Percentiles rank a stretch among this genome's conserved stretches.
Evolutionary conservation across 64 coral and sea anemone species (phyloP).

Genomic region (Pocillopora damicornis): DNA sequence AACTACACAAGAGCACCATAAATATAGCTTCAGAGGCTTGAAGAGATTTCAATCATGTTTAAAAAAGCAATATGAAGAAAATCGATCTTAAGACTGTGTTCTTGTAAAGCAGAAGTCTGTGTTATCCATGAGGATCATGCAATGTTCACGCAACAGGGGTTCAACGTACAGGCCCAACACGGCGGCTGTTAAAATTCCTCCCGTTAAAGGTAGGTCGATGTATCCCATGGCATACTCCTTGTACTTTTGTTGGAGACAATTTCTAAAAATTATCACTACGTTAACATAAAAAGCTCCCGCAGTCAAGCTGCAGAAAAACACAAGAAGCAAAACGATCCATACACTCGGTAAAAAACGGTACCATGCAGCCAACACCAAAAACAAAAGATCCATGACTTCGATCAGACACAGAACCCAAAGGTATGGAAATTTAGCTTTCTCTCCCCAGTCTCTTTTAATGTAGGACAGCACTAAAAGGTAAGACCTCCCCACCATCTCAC

Average conservation of each 20-base stretch:
- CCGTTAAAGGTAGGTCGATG: constrained; percentile 25
- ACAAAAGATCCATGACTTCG: constrained; percentile 37
- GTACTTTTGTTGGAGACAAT: constrained; percentile 40
- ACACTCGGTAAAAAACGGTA: constrained; percentile 57
- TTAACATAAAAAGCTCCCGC: constrained; percentile 50
- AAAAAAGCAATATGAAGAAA: neutral
- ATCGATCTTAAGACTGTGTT: neutral
- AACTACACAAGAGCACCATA: no score
- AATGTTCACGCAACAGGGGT: constrained; percentile 59
- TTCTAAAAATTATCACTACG: constrained; percentile 43
- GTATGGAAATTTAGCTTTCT: constrained; percentile 31
- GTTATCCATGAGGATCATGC: constrained; percentile 35
- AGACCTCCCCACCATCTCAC: constrained; percentile 53
- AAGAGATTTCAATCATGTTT: neutral
- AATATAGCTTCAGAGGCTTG: neutral
- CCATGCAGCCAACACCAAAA: constrained; percentile 50
- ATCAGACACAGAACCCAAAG: constrained; percentile 51
- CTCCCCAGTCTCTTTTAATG: constrained; percentile 32
- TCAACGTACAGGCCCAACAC: constrained; percentile 60
- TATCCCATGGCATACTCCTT: constrained; percentile 69
- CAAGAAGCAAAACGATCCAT: constrained; percentile 16
- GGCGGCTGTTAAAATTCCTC: constrained; percentile 41
- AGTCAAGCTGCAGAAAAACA: constrained; percentile 15
- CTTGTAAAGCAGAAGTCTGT: constrained; percentile 74
- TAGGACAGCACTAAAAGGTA: constrained; percentile 45